Evolutionary conservation across 1,140 invertebrate species (phyloP), one percentile per base, ranked within the genome.

Genomic region (Yoshiicerus persimilis): DNA sequence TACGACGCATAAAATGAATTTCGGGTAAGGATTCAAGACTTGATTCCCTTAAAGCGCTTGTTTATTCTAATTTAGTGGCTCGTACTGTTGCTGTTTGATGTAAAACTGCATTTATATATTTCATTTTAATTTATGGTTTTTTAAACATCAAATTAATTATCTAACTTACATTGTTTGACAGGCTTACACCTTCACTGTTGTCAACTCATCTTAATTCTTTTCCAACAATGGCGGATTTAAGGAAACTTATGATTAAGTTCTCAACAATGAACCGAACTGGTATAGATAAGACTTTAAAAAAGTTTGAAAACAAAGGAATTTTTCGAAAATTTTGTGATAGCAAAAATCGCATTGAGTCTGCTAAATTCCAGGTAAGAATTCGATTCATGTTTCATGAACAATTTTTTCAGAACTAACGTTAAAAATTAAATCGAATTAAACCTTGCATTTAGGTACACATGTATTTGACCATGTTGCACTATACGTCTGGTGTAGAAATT

Each of bases 21-120:
- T 23, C n/a, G 25, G 20, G 62, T 64, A 62, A 62, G 97, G 99
- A 93, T 93, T 99, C 89, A 41, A 41, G 39, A 8, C 13, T 8
- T 41, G 39, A 8, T 41, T 41, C 13, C 6, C 6, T 13, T 8
- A 4, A n/a, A 8, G 5, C 16, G 47, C n/a, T 20, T 4, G n/a
- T 62, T 62, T 62, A 20, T 1, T 62, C 2, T 23, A 23, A 23
- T 62, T 20, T 20, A 6, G 5, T 13, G n/a, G 47, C 11, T 20
- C n/a, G 11, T 41, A 6, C 39, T 6, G 39, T 6, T 41, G 39
- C 13, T 13, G 13, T 41, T 8, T 41, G 6, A 8, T 41, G 39
- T 8, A 41, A 41, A 13, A 13, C 13, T 13, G 6, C 13, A 13
- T 41, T 6, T 8, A 8, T 41, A 41, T 41, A 41, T 41, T 41